Percentiles rank a stretch among this genome's conserved stretches.
phyloP scores from a whole-genome alignment of 2,797 vertebrate genomes.

The Menidia menidia region DNA sequence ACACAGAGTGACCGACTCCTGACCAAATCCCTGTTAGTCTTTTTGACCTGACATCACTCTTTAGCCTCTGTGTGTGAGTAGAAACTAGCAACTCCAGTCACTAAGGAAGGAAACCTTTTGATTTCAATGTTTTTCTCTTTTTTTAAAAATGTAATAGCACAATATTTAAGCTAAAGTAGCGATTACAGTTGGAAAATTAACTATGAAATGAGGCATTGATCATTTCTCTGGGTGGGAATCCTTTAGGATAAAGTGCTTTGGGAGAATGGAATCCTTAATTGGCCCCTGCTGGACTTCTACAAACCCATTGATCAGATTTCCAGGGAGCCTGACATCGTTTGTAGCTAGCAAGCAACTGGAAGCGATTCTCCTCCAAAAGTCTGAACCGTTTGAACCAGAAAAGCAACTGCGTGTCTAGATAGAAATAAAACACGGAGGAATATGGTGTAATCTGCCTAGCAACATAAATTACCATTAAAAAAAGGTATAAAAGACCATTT shows the following conservation, averaged over 20 bases:
- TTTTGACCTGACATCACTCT: conserved; percentile 9
- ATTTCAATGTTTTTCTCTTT: background rate
- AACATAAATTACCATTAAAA: background rate
- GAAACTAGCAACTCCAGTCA: conserved; percentile 2
- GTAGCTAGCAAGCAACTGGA: too few relatives aligned
- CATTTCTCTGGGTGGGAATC: background rate
- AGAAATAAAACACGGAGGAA: too few relatives aligned
- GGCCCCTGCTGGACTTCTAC: too few relatives aligned
- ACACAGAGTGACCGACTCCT: too few relatives aligned
- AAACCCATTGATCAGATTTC: too few relatives aligned
- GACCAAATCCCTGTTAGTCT: too few relatives aligned
- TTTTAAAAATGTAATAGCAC: background rate
- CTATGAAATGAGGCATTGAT: background rate
- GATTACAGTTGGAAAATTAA: background rate
- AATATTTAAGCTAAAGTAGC: background rate
- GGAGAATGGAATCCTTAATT: too few relatives aligned
- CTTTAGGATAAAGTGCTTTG: too few relatives aligned
- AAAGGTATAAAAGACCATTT: background rate
- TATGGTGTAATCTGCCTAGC: background rate
- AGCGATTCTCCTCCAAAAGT: too few relatives aligned
- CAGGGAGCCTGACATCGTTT: too few relatives aligned
- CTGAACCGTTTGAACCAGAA: too few relatives aligned
- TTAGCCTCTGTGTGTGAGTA: background rate
- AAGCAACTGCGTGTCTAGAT: too few relatives aligned
- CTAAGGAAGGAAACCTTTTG: background rate